Conservation (phyloP, 2,888 invertebrate genomes). For the Napeogenes sylphis region DNA sequence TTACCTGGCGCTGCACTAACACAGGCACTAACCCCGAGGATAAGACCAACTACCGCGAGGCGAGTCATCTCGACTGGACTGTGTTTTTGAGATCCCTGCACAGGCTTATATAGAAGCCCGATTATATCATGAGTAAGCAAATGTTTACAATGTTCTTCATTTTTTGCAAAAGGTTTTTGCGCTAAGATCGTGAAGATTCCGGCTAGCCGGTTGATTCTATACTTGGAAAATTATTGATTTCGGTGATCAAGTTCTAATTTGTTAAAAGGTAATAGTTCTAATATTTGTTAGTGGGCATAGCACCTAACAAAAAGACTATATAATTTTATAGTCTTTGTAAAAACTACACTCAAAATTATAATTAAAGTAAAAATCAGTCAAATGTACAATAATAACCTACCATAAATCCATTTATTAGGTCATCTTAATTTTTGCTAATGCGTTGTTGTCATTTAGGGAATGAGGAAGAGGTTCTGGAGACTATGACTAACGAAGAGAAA, state of each 20-base stretch:
- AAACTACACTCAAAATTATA: no score
- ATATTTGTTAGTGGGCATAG: neutral
- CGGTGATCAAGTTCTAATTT: neutral
- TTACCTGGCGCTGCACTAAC: slow-evolving; percentile 60
- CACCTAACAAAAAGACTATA: neutral
- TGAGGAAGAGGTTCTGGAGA: no score
- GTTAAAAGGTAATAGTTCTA: neutral
- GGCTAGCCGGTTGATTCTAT: slow-evolving; percentile 4
- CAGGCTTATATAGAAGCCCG: slow-evolving; percentile 50
- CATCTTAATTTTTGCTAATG: no score
- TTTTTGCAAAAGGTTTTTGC: slow-evolving; percentile 47
- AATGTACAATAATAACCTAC: no score
- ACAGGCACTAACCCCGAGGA: slow-evolving; percentile 56
- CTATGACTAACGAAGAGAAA: no score
- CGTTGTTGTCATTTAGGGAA: no score
- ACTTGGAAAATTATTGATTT: slow-evolving; percentile 7
- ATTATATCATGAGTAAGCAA: slow-evolving; percentile 53
- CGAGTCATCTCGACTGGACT: slow-evolving; percentile 55
- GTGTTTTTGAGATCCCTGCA: slow-evolving; percentile 32
- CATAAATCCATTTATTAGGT: no score
- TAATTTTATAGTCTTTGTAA: neutral
- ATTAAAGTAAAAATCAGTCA: no score
- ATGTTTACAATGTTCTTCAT: slow-evolving; percentile 53
- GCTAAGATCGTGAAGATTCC: slow-evolving; percentile 20
- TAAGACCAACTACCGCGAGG: slow-evolving; percentile 51